Percentiles rank a stretch among this genome's conserved stretches.
Evolutionary conservation across 2,888 invertebrate genomes (phyloP).

Genomic region (Euplagia quadripunctaria): DNA sequence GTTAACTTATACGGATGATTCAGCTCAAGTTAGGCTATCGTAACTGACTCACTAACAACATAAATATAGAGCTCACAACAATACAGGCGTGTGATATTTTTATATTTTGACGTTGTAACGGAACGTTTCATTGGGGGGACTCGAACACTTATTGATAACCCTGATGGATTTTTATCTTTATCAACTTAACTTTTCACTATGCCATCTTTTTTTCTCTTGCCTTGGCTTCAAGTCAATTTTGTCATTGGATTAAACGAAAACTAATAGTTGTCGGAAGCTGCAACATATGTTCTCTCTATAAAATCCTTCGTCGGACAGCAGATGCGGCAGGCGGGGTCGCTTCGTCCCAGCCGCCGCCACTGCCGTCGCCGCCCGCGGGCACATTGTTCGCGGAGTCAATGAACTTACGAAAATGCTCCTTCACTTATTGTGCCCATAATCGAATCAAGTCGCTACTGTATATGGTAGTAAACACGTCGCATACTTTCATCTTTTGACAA

Average conservation of each 20-base stretch:
- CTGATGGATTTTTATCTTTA: not conserved
- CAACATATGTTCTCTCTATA: constrained; percentile 72
- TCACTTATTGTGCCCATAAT: constrained; percentile 85
- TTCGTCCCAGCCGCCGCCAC: constrained; percentile 43
- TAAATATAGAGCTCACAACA: constrained; percentile 35
- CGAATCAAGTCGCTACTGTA: constrained; percentile 80
- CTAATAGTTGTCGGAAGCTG: constrained; percentile 55
- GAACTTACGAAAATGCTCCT: constrained; percentile 84
- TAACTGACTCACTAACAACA: constrained; percentile 70
- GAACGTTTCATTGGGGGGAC: constrained; percentile 30
- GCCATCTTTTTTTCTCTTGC: not conserved
- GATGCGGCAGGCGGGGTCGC: constrained; percentile 74
- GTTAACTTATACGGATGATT: constrained; percentile 71
- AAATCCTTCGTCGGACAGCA: constrained; percentile 76
- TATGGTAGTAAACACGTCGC: constrained; percentile 77
- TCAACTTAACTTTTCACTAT: not conserved
- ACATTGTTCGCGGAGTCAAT: constrained; percentile 84
- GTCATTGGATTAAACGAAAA: constrained; percentile 17
- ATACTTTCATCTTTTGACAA: constrained; percentile 72
- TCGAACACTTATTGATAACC: constrained; percentile 6
- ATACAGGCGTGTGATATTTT: constrained; percentile 26
- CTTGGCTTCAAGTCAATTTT: not conserved
- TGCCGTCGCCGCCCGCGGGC: constrained; percentile 68
- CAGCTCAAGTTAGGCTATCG: constrained; percentile 70
- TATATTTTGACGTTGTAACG: constrained; percentile 9